Base-by-base conservation (phyloP, 2,797 vertebrate species). In the Chaetodon trifasciatus region DNA sequence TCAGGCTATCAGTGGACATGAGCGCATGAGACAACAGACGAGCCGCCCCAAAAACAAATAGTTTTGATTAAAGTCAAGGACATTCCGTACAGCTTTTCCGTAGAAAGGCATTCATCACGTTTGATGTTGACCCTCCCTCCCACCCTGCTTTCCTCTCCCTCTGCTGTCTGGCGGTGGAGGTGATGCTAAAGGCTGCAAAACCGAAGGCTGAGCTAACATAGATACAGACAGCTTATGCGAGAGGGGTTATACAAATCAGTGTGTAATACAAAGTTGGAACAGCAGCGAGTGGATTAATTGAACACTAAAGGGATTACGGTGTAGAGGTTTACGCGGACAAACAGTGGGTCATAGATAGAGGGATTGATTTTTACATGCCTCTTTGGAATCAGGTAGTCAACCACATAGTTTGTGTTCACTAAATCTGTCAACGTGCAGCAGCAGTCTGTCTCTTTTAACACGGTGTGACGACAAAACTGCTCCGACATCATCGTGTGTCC, bases 61-160 rank as follows among this genome's bases (percentile, higher is more conserved):
- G 97, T 98, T 99, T 98, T 99, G 97, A 99, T 99, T 98, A 98
- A 99, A 98, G 96, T 97, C 98, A 99, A 99, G 98, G 98, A 98
- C 98, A 90, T 97, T 99, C 95, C 89, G 96, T 97, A 95, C 96
- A 97, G 96, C 97, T 98, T 93, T 97, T 97, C 96, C 93, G 95
- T 94, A 96, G 97, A 98, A 98, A 98, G 95, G 87, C 97, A 99
- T 99, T 97, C 95, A 99, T 99, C 97, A 98, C 96, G 96, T 97
- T 95, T 93, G 93, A 96, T 96, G 96, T 95, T 97, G 96, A 97
- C 96, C 96, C 96, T 88, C 93, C 93, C 80, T 67, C 76, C 76
- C 84, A 85, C 70, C 70, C 79, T 67, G 65, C 84, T 77, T 79
- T 68, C 68, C 70, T 86, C 85, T 84, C 82, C 80, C 81, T 70